Percentiles rank a stretch among this genome's conserved stretches.
phyloP scores from a whole-genome alignment of 2,113 vertebrate species.

The Otolemur garnettii region DNA sequence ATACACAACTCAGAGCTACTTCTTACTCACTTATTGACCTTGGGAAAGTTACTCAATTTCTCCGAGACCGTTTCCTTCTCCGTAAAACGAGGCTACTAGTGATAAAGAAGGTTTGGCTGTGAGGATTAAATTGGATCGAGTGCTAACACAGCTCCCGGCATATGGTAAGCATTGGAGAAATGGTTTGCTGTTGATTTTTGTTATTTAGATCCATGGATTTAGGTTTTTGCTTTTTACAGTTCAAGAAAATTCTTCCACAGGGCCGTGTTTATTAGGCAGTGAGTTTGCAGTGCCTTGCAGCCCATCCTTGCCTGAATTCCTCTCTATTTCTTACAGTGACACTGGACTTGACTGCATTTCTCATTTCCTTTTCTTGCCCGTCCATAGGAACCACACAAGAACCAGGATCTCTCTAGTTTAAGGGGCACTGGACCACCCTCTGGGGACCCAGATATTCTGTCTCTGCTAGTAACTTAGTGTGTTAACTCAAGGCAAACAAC shows the following conservation, averaged over 20 bases:
- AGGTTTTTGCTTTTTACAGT: constrained; percentile 40
- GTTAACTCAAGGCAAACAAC: neutral
- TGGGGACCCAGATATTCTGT: neutral
- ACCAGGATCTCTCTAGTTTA: neutral
- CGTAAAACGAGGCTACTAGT: neutral
- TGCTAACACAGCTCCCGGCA: neutral
- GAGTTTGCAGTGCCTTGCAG: constrained; percentile 27
- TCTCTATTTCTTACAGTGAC: constrained; percentile 67
- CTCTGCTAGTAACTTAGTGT: neutral
- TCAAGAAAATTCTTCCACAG: constrained; percentile 29
- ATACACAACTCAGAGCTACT: neutral
- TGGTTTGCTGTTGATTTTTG: constrained; percentile 16
- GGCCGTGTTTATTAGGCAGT: constrained; percentile 34
- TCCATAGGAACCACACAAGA: neutral
- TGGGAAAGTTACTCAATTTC: neutral
- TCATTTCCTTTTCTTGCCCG: constrained; percentile 14
- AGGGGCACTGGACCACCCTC: neutral
- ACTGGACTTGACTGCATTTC: constrained; percentile 20
- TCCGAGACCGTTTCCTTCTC: neutral
- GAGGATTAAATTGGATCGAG: constrained; percentile 28
- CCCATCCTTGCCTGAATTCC: constrained; percentile 31
- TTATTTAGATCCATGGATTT: neutral
- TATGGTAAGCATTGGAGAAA: neutral
- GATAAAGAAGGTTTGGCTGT: neutral
- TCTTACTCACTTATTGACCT: neutral